phyloP scores from a whole-genome alignment of 2,113 vertebrate species.

The Sorex araneus region DNA sequence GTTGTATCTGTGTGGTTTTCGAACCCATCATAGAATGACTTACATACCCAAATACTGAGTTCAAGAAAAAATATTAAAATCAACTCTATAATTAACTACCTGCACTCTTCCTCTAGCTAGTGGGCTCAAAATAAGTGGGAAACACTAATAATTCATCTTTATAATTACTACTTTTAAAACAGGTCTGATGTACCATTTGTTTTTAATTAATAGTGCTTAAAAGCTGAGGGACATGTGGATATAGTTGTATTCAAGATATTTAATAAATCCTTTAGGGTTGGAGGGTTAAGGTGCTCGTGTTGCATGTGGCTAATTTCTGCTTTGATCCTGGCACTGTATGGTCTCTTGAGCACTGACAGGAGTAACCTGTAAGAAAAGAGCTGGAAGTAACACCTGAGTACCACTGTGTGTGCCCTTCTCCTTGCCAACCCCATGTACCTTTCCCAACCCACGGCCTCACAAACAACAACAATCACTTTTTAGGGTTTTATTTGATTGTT shows the following conservation, averaged over 20 bases:
- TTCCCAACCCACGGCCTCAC: too few relatives aligned
- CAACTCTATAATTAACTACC: constrained; percentile 28
- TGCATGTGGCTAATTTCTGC: too few relatives aligned
- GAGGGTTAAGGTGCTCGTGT: too few relatives aligned
- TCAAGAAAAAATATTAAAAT: constrained; percentile 36
- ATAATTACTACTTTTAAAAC: background rate
- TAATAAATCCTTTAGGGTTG: background rate
- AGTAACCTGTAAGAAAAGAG: too few relatives aligned
- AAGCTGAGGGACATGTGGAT: background rate
- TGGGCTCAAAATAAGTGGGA: constrained; percentile 15
- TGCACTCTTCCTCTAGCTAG: background rate
- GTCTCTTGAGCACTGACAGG: too few relatives aligned
- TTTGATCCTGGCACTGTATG: too few relatives aligned
- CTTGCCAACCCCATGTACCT: too few relatives aligned
- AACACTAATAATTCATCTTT: background rate
- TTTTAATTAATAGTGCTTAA: constrained; percentile 32
- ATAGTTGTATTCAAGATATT: background rate
- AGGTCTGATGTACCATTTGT: background rate
- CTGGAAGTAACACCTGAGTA: too few relatives aligned
- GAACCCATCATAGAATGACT: background rate
- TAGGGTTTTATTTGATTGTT: background rate
- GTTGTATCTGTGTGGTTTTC: background rate
- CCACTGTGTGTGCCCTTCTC: too few relatives aligned
- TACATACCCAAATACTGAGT: background rate
- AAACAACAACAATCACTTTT: background rate